A percentile compares a stretch with the other conserved stretches of the same genome.
Conservation (phyloP, 1,140 invertebrate genomes). For the Hyposmocoma kahamanoa region DNA sequence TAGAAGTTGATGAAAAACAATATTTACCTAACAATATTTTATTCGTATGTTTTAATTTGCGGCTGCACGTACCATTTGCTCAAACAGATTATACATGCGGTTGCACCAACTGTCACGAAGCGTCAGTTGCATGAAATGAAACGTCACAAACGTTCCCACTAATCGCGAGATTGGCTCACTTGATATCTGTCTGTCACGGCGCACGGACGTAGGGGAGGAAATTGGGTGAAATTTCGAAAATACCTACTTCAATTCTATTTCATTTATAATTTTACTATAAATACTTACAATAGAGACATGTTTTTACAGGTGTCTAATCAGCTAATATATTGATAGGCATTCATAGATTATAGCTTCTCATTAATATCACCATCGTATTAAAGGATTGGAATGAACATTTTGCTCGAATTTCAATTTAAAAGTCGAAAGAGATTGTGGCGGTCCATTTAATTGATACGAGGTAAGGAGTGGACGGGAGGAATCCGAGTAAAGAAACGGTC, state of each 20-base stretch:
- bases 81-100: conserved; percentile 32
- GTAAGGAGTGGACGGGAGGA: conserved; percentile 22
- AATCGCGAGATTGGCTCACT: conserved; percentile 44
- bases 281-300: neutral
- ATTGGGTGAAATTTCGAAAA: neutral
- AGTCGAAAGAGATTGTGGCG: conserved; percentile 43
- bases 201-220: conserved; percentile 22
- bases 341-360: too few species aligned
- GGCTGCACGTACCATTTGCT: neutral
- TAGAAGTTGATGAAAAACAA: too few species aligned
- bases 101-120: conserved; percentile 38
- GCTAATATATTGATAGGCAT: too few species aligned
- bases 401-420: conserved; percentile 4
- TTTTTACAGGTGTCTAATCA: too few species aligned
- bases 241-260: neutral
- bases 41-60: too few species aligned
- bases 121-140: conserved; percentile 53
- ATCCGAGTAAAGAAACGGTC: conserved; percentile 56
- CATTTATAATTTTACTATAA: neutral
- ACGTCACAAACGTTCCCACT: conserved; percentile 28
- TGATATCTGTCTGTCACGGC: conserved; percentile 37
- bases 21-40: too few species aligned
- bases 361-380: too few species aligned
- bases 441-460: conserved; percentile 60
- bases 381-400: neutral